These are phyloP conservation scores for Alloplasta piceator DNA, from an alignment of 2,888 invertebrate species.

Conservation along the genomic window DNA sequence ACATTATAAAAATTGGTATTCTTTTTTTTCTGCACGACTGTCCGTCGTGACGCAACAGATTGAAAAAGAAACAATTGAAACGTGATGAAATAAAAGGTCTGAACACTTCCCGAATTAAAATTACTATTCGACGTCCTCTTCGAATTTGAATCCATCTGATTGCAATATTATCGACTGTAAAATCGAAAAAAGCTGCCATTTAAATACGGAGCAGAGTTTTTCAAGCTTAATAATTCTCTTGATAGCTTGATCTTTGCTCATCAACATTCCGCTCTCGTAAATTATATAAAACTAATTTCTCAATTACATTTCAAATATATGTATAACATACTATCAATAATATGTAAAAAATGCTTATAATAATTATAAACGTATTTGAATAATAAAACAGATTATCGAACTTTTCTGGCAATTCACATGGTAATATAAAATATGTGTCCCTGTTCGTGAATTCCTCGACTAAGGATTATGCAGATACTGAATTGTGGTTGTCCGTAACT, in stretches of 20 bases:
- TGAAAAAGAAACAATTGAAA: constrained; percentile 14
- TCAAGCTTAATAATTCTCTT: neutral
- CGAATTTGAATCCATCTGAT: neutral
- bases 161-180: neutral
- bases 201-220: constrained; percentile 11
- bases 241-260: constrained; percentile 1
- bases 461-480: neutral
- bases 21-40: constrained; percentile 14
- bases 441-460: constrained; percentile 2
- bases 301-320: constrained; percentile 30
- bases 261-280: constrained; percentile 22
- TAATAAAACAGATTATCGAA: constrained; percentile 38
- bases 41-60: neutral
- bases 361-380: constrained; percentile 32
- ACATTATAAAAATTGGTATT: constrained; percentile 6
- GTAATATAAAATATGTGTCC: constrained; percentile 7
- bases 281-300: constrained; percentile 19
- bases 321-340: constrained; percentile 36
- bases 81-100: neutral
- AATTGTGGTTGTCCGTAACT: neutral
- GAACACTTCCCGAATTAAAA: neutral
- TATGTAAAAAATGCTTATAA: constrained; percentile 25
- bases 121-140: neutral
- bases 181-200: constrained; percentile 30
- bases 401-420: constrained; percentile 18